Evolutionary conservation across 2,888 invertebrate species (phyloP).

Genomic region (Ochlodes sylvanus): DNA sequence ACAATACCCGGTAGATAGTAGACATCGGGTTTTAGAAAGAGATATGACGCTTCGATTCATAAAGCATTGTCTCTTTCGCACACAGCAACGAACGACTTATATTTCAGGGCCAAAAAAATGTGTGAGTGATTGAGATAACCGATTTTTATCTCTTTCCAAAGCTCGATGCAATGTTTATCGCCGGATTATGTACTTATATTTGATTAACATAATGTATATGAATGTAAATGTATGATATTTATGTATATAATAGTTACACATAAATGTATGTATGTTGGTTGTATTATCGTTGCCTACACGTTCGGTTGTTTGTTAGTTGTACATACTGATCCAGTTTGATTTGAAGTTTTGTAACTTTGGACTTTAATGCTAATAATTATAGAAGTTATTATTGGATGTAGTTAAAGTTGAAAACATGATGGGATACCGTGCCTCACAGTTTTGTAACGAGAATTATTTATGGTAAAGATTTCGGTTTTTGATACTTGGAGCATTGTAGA

Average conservation of each 20-base stretch:
- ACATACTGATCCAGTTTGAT: conserved; percentile 5
- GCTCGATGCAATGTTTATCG: background rate
- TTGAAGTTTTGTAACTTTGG: background rate
- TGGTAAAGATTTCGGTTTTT: no score
- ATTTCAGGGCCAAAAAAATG: background rate
- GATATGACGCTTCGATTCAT: background rate
- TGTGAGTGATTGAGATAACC: background rate
- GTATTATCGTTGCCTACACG: conserved; percentile 2
- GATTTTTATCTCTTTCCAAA: background rate
- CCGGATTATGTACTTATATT: conserved; percentile 3
- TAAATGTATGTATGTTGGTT: conserved; percentile 2
- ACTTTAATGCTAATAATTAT: background rate
- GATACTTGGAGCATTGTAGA: no score
- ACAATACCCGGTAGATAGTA: background rate
- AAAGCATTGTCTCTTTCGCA: background rate
- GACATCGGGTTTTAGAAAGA: background rate
- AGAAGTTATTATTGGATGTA: background rate
- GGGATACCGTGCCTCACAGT: no score
- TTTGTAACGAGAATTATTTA: no score
- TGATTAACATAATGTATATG: background rate
- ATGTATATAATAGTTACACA: conserved; percentile 12
- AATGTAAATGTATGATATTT: conserved; percentile 7
- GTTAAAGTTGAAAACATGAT: background rate
- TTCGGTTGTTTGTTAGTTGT: background rate
- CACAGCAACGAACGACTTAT: background rate